Evolutionary conservation across 1,140 invertebrate genomes (phyloP), one percentile per base, ranked within the genome.

Genomic region (Leptonema lineaticorne): DNA sequence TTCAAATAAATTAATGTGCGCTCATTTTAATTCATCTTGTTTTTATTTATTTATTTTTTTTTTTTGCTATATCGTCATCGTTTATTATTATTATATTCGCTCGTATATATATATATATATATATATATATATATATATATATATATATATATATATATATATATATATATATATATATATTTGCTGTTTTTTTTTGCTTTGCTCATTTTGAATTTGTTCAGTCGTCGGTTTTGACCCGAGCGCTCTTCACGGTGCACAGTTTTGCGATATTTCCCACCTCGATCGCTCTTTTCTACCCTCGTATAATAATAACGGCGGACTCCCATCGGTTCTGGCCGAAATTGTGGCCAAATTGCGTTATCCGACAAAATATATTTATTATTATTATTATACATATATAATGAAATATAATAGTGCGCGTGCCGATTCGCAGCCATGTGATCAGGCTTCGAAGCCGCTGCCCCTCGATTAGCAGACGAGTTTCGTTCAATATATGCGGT

Each of bases 331-430:
- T 53, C n/a, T 65, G 18, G 30, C 8, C 33, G 20, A 67, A 67
- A 67, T 64, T 63, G 65, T 48, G 30, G 14, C 30, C n/a, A 33
- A 57, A 63, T 70, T 57, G 22, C 16, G 37, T 22, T 62, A 41
- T 41, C 29, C 28, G 65, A 6, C 18, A 62, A 37, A n/a, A n/a
- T n/a, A n/a, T n/a, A n/a, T n/a, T n/a, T n/a, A n/a, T n/a, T n/a
- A n/a, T n/a, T n/a, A n/a, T n/a, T n/a, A n/a, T n/a, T n/a, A n/a
- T n/a, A n/a, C n/a, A n/a, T n/a, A n/a, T n/a, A n/a, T n/a, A n/a
- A n/a, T n/a, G n/a, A n/a, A n/a, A 62, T 58, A 59, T 30, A 67
- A 70, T 63, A 70, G 63, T 63, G 69, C 69, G 50, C 69, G 69
- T 69, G 68, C 37, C 29, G 37, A 60, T 48, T 48, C 28, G 30